Evolutionary conservation across 2,888 invertebrate genomes (phyloP).

Genomic region (Volucella inflata): DNA sequence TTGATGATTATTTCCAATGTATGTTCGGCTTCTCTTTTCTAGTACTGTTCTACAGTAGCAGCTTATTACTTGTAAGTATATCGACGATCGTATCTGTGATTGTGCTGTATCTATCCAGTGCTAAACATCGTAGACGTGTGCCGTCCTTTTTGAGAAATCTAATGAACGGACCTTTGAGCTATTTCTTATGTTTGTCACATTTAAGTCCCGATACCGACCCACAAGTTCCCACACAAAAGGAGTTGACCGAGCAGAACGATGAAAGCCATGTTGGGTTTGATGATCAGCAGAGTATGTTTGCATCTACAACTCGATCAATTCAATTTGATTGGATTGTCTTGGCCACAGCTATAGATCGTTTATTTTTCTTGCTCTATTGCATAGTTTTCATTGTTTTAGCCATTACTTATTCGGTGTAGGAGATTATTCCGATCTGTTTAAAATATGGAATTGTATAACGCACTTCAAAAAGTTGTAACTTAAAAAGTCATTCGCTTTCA

Average conservation of each 20-base stretch:
- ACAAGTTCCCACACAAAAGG: conserved; percentile 75
- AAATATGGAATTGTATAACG: background rate
- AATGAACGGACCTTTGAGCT: conserved; percentile 80
- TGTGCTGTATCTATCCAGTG: conserved; percentile 85
- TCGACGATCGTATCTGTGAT: conserved; percentile 85
- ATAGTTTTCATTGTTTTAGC: conserved; percentile 84
- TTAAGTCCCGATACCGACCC: conserved; percentile 76
- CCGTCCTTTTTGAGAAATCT: conserved; percentile 82
- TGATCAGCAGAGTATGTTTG: conserved; percentile 64
- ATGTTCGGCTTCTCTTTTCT: background rate
- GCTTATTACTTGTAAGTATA: conserved; percentile 84
- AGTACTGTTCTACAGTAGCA: conserved; percentile 86
- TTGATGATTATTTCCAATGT: background rate
- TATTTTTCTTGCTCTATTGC: conserved; percentile 86
- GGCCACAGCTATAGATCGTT: conserved; percentile 87
- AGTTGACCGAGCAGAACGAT: conserved; percentile 60
- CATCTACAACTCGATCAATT: conserved; percentile 79
- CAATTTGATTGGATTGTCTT: conserved; percentile 87
- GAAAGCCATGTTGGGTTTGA: conserved; percentile 74
- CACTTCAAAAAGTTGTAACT: background rate
- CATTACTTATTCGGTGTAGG: conserved; percentile 79
- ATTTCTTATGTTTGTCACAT: conserved; percentile 75
- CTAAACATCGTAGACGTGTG: conserved; percentile 83
- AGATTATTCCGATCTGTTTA: background rate
- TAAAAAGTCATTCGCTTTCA: background rate